Percentiles rank a stretch among this genome's conserved stretches.
Evolutionary conservation across 2,797 vertebrate genomes (phyloP).

Genomic region (Antrozous pallidus): DNA sequence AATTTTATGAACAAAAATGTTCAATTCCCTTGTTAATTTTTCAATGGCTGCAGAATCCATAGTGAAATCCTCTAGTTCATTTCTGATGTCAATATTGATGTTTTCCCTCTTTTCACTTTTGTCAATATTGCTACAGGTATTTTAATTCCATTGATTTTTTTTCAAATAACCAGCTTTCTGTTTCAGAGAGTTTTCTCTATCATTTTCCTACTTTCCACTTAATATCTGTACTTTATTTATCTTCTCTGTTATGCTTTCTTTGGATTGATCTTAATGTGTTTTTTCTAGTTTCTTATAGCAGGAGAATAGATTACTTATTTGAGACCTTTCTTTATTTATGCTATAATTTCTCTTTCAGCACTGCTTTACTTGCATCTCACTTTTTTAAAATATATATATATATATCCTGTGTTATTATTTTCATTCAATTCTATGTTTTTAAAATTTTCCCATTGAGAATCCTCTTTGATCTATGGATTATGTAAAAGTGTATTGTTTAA

Average conservation of each 20-base stretch:
- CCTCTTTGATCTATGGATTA: neutral
- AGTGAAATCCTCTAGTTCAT: neutral
- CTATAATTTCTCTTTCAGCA: neutral
- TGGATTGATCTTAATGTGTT: neutral
- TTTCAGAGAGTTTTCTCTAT: neutral
- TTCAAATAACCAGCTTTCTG: neutral
- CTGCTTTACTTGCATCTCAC: neutral
- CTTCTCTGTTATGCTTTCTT: neutral
- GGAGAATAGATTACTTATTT: neutral
- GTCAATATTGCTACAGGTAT: neutral
- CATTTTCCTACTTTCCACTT: neutral
- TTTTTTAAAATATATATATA: too few relatives aligned
- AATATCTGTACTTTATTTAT: neutral
- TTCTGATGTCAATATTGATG: neutral
- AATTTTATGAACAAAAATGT: neutral
- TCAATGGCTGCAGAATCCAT: neutral
- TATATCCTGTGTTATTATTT: neutral
- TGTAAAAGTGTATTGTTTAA: neutral
- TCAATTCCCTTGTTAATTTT: neutral
- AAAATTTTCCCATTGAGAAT: neutral
- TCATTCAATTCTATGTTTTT: neutral
- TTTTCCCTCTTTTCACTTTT: neutral
- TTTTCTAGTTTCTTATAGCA: neutral
- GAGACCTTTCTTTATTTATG: neutral
- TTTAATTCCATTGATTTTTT: neutral